Evolutionary conservation across 1,140 invertebrate species (phyloP), one percentile per base, ranked within the genome.

Genomic region (Conopomorpha cramerella): DNA sequence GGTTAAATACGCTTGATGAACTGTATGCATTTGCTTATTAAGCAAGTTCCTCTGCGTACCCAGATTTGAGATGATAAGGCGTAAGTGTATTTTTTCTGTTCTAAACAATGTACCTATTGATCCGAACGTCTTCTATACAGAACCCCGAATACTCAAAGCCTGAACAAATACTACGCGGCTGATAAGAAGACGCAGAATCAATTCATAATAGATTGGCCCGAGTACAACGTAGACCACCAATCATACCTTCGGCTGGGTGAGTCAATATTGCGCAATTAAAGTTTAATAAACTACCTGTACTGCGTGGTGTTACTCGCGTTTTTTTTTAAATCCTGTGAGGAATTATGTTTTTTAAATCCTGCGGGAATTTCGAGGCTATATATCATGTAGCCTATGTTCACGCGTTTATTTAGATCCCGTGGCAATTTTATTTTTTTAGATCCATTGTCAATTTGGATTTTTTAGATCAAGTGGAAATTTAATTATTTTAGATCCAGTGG

Each of bases 241-340:
- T 82, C 82, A 10, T 93, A 90, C 68, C 74, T 93, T 14, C 84
- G 85, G 68, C 71, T 93, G 29, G 87, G 90, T 92, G 80, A 82
- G 78, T 15, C 19, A 12, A n/a, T 6, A 29, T 40, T 30, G 10
- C 25, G 10, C 30, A 8, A 10, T n/a, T 13, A 18, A 16, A 19
- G n/a, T 18, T 18, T 16, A n/a, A 10, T 34, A 11, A 13, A 14
- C 29, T 10, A 30, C 10, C n/a, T n/a, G n/a, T n/a, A n/a, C n/a
- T n/a, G n/a, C n/a, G n/a, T n/a, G n/a, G n/a, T n/a, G n/a, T n/a
- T n/a, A n/a, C n/a, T n/a, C n/a, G n/a, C n/a, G n/a, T n/a, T n/a
- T n/a, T n/a, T n/a, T n/a, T 13, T 28, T 12, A 12, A 4, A 11
- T 13, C 10, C 26, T 28, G n/a, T n/a, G 3, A 12, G 26, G 26